Evolutionary conservation across 2,888 invertebrate species (phyloP).

Genomic region (Dicranocentrus wangi): DNA sequence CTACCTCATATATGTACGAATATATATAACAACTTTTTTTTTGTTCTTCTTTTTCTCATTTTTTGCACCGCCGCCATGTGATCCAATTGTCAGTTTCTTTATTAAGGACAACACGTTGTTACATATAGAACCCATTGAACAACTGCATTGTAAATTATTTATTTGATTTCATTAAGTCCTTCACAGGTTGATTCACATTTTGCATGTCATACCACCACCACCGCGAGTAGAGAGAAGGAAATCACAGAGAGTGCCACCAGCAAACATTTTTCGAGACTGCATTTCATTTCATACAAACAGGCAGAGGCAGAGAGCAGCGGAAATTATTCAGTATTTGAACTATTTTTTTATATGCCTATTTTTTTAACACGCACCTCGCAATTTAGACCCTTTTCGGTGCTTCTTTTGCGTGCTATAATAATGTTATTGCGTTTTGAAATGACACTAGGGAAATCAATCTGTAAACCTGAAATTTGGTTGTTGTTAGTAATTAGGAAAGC

Average conservation of each 20-base stretch:
- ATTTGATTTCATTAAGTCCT: slow-evolving; percentile 48
- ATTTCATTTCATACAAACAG: too few species aligned
- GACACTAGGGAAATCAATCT: too few species aligned
- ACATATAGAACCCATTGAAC: slow-evolving; percentile 31
- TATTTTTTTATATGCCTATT: background rate
- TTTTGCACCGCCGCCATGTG: slow-evolving; percentile 39
- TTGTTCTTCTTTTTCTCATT: slow-evolving; percentile 20
- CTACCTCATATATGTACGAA: slow-evolving; percentile 44
- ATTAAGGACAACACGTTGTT: slow-evolving; percentile 64
- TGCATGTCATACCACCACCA: background rate
- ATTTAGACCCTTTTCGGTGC: too few species aligned
- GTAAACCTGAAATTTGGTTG: too few species aligned
- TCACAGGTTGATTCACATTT: slow-evolving; percentile 21
- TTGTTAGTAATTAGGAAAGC: too few species aligned
- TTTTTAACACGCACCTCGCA: too few species aligned
- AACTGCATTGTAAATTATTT: slow-evolving; percentile 45
- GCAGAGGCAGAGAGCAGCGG: background rate
- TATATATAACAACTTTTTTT: slow-evolving; percentile 40
- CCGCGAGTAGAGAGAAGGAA: background rate
- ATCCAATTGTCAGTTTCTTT: slow-evolving; percentile 56
- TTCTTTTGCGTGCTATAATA: too few species aligned
- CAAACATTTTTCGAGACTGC: too few species aligned
- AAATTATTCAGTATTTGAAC: slow-evolving; percentile 1
- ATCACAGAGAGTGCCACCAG: background rate
- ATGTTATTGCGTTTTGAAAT: too few species aligned